These are phyloP conservation scores for Ctenopoma multispine DNA, from an alignment of 2,797 vertebrate species.

Conservation along the genomic window DNA sequence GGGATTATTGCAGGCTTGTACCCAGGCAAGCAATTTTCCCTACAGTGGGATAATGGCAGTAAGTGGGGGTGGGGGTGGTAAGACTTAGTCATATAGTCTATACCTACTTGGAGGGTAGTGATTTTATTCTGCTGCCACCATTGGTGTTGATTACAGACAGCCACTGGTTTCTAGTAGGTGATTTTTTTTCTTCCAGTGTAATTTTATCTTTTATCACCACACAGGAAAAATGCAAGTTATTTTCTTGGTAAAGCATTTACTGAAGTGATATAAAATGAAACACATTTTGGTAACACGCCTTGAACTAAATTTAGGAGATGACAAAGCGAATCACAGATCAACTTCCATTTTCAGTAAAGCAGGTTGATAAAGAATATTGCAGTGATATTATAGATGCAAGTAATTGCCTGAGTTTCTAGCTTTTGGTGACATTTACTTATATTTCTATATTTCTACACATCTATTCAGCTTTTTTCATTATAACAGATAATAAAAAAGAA, in stretches of 20 bases:
- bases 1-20: slow-evolving; percentile 79
- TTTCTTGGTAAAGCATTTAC: slow-evolving; percentile 28
- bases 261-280: slow-evolving; percentile 30
- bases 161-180: slow-evolving; percentile 58
- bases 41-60: slow-evolving; percentile 76
- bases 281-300: slow-evolving; percentile 15
- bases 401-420: background rate
- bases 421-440: background rate
- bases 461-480: background rate
- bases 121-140: slow-evolving; percentile 74
- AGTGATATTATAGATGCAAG: background rate
- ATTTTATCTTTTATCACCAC: slow-evolving; percentile 41
- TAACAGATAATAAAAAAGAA: background rate
- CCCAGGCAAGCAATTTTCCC: slow-evolving; percentile 81
- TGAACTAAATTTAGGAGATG: slow-evolving; percentile 2
- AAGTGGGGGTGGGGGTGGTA: slow-evolving; percentile 54
- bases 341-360: slow-evolving; percentile 4
- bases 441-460: background rate
- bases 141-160: slow-evolving; percentile 77
- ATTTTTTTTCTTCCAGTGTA: slow-evolving; percentile 30
- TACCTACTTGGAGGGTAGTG: slow-evolving; percentile 70
- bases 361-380: background rate
- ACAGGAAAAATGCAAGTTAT: slow-evolving; percentile 20
- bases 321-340: slow-evolving; percentile 15
- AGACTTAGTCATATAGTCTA: slow-evolving; percentile 71